Conservation (phyloP, 2,797 vertebrate species). For the Scomberomorus guttatus region DNA sequence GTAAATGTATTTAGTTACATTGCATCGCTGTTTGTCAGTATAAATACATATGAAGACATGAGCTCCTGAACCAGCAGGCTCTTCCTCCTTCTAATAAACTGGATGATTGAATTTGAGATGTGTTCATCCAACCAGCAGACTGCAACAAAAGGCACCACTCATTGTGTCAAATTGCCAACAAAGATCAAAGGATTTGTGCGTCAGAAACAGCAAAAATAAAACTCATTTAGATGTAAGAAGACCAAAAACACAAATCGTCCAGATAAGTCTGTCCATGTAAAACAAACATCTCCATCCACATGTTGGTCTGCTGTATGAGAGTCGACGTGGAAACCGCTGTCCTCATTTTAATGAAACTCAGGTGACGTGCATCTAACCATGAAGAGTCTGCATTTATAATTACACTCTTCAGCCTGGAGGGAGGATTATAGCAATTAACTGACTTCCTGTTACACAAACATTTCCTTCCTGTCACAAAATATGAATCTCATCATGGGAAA, state of each 20-base stretch:
- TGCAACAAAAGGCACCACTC: slow-evolving; percentile 41
- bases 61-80: not conserved
- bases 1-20: not conserved
- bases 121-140: slow-evolving; percentile 38
- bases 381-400: slow-evolving; percentile 9
- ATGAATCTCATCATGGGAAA: slow-evolving; percentile 19
- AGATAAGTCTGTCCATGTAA: not conserved
- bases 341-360: slow-evolving; percentile 17
- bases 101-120: slow-evolving; percentile 42
- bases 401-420: slow-evolving; percentile 12
- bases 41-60: not conserved
- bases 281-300: too few relatives aligned
- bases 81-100: slow-evolving; percentile 30
- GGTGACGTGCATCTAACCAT: slow-evolving; percentile 16
- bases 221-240: slow-evolving; percentile 15
- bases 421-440: slow-evolving; percentile 42
- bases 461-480: slow-evolving; percentile 26
- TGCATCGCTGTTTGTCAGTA: not conserved
- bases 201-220: slow-evolving; percentile 20
- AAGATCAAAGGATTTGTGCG: slow-evolving; percentile 55
- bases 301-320: too few relatives aligned
- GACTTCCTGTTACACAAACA: slow-evolving; percentile 20
- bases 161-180: slow-evolving; percentile 53
- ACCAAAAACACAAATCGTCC: slow-evolving; percentile 9
- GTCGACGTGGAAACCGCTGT: not conserved